Base-by-base conservation (phyloP, 2,113 vertebrate species). In the Greenwoodochromis staneri region DNA sequence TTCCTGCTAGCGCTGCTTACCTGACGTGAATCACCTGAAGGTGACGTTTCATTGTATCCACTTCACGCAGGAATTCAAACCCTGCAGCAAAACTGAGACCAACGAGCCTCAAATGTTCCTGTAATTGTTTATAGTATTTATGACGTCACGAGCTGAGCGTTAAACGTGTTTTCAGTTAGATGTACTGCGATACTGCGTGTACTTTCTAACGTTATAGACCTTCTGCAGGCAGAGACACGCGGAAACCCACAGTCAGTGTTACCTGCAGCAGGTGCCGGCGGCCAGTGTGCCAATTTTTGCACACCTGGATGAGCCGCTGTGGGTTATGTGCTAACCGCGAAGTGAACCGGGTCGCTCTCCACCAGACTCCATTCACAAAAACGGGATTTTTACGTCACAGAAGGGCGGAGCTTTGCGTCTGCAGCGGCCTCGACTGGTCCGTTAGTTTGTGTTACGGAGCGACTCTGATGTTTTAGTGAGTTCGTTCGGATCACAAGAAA, bases 21-120 rank as follows among this genome's bases (percentile, higher is more conserved):
- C 31, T 66, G 9, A n/a, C 17, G 31, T 2, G 61, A 4, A n/a
- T 36, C 61, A 36, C 61, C 61, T 36, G 31, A 36, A 36, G 0
- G 10, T n/a, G 31, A 66, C 4, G 17, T 34, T 63, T 63, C 6
- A 34, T 61, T n/a, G n/a, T n/a, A 34, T 34, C 59, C 29, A 10
- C 59, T 61, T 61, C 59, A 61, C 59, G 59, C 59, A 63, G 59
- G 9, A 36, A 36, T 11, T 63, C 9, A 16, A 63, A 36, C 17
- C 17, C 59, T 63, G 59, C 59, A 63, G 61, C 4, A 0, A 36
- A 36, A 7, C 17, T 11, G 59, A 61, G 24, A 66, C 61, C 31
- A 66, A 5, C 9, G 31, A 38, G 31, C 31, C 31, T 66, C 34
- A 66, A 38, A 66, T n/a, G 31, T 66, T 38, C 0, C 31, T 38